Conservation (phyloP, 1,140 invertebrate species). For the Hylaeus volcanicus region DNA sequence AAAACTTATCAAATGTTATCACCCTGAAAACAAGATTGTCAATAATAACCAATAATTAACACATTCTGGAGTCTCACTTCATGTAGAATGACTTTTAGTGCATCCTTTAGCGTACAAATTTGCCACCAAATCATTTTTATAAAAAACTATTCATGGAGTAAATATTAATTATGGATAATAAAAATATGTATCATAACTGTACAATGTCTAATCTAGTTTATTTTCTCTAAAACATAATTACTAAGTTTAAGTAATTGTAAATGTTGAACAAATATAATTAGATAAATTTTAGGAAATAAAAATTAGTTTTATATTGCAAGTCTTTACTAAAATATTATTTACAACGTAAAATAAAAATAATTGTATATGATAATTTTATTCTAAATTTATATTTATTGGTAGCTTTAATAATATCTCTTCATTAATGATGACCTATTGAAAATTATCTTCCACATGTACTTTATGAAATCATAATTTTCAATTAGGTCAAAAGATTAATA, state of each 20-base stretch:
- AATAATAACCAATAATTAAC: slow-evolving; percentile 10
- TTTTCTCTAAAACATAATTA: not conserved
- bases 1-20: slow-evolving; percentile 55
- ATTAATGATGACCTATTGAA: not conserved
- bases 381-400: not conserved
- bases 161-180: not conserved
- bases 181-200: not conserved
- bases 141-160: not conserved
- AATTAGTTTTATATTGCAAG: not conserved
- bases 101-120: not conserved
- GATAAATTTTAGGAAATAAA: not conserved
- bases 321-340: not conserved
- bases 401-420: not conserved
- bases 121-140: not conserved
- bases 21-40: slow-evolving; percentile 44
- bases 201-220: not conserved
- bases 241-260: no score
- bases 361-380: not conserved
- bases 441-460: not conserved
- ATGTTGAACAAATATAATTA: no score
- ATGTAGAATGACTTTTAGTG: not conserved
- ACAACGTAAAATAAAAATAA: not conserved
- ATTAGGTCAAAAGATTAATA: slow-evolving; percentile 22
- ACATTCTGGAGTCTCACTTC: not conserved
- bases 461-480: slow-evolving; percentile 10